Conservation (phyloP, 2,113 vertebrate genomes). For the Esox niger region DNA sequence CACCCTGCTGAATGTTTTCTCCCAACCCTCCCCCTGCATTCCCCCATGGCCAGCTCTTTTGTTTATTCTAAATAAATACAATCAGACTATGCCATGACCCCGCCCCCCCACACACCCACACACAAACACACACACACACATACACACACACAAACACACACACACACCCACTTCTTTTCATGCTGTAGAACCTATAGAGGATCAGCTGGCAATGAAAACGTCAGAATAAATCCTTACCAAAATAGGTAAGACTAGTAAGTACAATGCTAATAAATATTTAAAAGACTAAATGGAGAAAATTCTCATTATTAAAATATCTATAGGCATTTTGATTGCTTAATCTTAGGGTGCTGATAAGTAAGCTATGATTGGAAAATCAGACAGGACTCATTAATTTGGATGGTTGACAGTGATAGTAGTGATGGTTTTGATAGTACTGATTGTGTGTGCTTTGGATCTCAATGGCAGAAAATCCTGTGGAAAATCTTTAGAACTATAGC, state of each 20-base stretch:
- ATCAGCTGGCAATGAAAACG: too few relatives aligned
- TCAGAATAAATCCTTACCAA: too few relatives aligned
- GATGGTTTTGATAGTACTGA: constrained; percentile 5
- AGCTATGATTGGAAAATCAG: too few relatives aligned
- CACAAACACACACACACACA: neutral
- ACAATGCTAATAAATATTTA: too few relatives aligned
- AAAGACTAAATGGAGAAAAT: too few relatives aligned
- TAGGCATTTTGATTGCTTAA: too few relatives aligned
- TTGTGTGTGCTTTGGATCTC: constrained; percentile 10
- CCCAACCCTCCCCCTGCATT: constrained; percentile 43
- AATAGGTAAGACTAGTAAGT: too few relatives aligned
- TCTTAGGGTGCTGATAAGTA: too few relatives aligned
- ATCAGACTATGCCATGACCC: constrained; percentile 31
- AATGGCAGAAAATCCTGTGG: neutral
- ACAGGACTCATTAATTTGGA: too few relatives aligned
- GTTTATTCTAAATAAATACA: constrained; percentile 74
- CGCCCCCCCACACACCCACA: neutral
- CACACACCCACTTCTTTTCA: too few relatives aligned
- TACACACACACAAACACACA: neutral
- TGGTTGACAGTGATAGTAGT: neutral
- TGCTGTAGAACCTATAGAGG: too few relatives aligned
- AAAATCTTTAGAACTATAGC: constrained; percentile 11
- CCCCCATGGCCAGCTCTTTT: constrained; percentile 52
- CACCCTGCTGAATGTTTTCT: constrained; percentile 2
- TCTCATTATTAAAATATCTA: too few relatives aligned